Base-by-base conservation (phyloP, 2,797 vertebrate species). In the Limosa lapponica region DNA sequence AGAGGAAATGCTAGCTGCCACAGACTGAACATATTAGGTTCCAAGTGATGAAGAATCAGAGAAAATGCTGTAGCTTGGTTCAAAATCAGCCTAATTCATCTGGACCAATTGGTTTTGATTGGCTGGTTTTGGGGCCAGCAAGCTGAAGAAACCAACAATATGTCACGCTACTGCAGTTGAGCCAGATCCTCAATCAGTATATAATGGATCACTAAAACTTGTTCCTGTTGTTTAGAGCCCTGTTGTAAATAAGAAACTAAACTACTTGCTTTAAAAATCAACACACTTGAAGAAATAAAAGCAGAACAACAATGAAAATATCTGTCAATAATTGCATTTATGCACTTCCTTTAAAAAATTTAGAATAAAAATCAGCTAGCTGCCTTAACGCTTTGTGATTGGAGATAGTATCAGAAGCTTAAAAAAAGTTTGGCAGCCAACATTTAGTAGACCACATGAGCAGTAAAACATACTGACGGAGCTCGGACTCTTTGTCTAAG, bases 401-500 rank as follows among this genome's bases (percentile, higher is more conserved):
- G 1, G 6, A 89, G 52, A 62, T 16, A 23, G 20, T 32, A 92
- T 58, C 49, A 91, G n/a, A 58, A 87, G 52, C 14, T 82, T 85
- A 37, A 52, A 82, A 71, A 59, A 2, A 87, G 14, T 41, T 89
- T 87, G 49, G 34, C 72, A 89, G 75, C 27, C 84, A 86, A 46
- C 30, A 67, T 84, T 89, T 67, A 83, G 49, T n/a, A 91, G 87
- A 41, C 36, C 28, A 55, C 36, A 34, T 0, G 22, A 87, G 67
- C n/a, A 81, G 11, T 48, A 66, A 72, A 84, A 89, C 34, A 34
- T 54, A 57, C 7, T n/a, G 46, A 75, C 2, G 3, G 75, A 86
- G 36, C 36, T 64, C 72, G 87, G 59, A 84, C 22, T 84, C 67
- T 71, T 96, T 93, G 55, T 46, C 54, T 69, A 90, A 93, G 83